A percentile compares a stretch with the other conserved stretches of the same genome.
These are phyloP conservation scores for Thamnophis sirtalis DNA, from an alignment of 2,113 vertebrate species.

Conservation along the genomic window DNA sequence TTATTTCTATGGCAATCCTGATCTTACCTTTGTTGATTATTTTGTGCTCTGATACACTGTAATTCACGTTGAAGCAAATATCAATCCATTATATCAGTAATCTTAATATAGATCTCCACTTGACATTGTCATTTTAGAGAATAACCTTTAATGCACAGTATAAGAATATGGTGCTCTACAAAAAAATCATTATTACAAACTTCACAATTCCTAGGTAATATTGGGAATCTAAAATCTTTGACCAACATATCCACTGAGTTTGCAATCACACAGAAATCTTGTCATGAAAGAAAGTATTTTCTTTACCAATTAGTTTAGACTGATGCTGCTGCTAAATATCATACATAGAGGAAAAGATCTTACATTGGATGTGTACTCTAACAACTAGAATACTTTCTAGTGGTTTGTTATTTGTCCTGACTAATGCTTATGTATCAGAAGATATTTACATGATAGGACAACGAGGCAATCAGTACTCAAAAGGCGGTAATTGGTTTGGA, in stretches of 20 bases:
- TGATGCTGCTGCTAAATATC: constrained; percentile 39
- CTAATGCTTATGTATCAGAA: not conserved
- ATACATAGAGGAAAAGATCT: constrained; percentile 23
- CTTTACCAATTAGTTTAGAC: constrained; percentile 18
- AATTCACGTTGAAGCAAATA: not conserved
- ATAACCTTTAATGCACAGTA: not conserved
- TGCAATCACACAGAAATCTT: not conserved
- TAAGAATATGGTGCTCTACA: not conserved
- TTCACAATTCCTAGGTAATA: not conserved
- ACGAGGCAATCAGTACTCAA: not conserved
- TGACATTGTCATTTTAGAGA: not conserved
- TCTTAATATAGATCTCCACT: not conserved
- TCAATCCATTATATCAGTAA: not conserved
- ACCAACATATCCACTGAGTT: not conserved
- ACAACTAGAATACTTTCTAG: not conserved
- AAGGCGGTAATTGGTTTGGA: not conserved
- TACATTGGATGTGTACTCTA: constrained; percentile 22
- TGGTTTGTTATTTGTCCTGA: not conserved
- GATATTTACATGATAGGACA: not conserved
- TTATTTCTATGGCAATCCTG: not conserved
- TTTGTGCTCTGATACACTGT: not conserved
- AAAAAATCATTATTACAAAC: not conserved
- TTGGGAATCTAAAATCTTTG: not conserved
- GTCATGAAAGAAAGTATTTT: constrained; percentile 1
- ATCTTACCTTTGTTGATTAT: not conserved